phyloP scores from a whole-genome alignment of 2,113 vertebrate genomes.

The Myxocyprinus asiaticus region DNA sequence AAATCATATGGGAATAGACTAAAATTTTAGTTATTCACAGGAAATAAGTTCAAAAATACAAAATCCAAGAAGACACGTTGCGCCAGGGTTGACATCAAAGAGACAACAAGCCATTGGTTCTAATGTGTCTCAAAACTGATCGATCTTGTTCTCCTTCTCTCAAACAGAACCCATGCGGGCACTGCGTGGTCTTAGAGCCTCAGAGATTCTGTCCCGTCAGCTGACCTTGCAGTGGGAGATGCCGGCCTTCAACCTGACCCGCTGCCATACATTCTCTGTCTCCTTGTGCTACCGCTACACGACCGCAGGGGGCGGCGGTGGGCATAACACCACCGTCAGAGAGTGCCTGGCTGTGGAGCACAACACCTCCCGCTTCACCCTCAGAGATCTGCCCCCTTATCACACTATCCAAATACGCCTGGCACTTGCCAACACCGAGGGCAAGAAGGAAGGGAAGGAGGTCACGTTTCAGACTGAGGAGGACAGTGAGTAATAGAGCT shows the following conservation, averaged over 20 bases:
- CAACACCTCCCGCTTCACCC: constrained; percentile 82
- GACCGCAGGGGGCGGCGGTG: constrained; percentile 74
- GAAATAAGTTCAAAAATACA: no score
- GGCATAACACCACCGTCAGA: constrained; percentile 88
- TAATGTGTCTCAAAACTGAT: background rate
- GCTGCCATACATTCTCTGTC: constrained; percentile 92
- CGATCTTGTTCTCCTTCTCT: constrained; percentile 15
- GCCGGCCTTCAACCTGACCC: constrained; percentile 93
- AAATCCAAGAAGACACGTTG: no score
- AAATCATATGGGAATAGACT: no score
- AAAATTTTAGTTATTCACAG: no score
- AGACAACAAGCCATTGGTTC: no score
- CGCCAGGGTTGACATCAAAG: no score
- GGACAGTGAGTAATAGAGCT: constrained; percentile 82
- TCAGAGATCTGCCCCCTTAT: constrained; percentile 92
- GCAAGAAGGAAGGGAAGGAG: constrained; percentile 93
- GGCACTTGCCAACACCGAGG: constrained; percentile 89
- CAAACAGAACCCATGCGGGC: constrained; percentile 89
- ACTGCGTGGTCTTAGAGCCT: constrained; percentile 84
- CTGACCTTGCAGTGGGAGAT: constrained; percentile 93
- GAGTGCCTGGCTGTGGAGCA: constrained; percentile 91
- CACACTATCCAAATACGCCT: constrained; percentile 86
- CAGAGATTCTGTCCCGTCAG: constrained; percentile 90
- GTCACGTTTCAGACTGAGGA: constrained; percentile 93
- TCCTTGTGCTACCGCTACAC: constrained; percentile 91